Conservation (phyloP, 2,888 invertebrate species). For the Conistra vaccinii region DNA sequence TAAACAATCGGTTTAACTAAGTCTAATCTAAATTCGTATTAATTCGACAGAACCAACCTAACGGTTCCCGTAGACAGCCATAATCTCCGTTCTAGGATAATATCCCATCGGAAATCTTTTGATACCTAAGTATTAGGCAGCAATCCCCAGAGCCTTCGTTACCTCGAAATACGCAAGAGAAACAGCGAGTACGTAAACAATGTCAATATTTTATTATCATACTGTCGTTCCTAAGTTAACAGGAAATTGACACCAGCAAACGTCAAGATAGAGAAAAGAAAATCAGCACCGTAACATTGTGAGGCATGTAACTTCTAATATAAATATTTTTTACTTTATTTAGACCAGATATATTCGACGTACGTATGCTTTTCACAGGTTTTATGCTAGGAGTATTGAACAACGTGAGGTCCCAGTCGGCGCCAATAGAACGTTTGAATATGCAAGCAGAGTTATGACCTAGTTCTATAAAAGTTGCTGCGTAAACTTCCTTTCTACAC, state of each 20-base stretch:
- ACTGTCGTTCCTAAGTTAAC: constrained; percentile 38
- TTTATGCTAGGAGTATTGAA: constrained; percentile 46
- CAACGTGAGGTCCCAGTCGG: constrained; percentile 23
- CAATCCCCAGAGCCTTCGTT: constrained; percentile 73
- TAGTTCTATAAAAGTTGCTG: constrained; percentile 67
- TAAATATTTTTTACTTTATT: constrained; percentile 2
- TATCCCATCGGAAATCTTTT: constrained; percentile 75
- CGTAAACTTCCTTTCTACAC: constrained; percentile 62
- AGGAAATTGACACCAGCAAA: constrained; percentile 53
- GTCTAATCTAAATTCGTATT: constrained; percentile 32
- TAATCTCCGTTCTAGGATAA: constrained; percentile 66
- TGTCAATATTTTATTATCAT: constrained; percentile 58
- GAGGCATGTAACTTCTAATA: constrained; percentile 1
- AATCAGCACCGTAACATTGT: constrained; percentile 21
- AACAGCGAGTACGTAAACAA: constrained; percentile 54
- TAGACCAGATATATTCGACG: constrained; percentile 3
- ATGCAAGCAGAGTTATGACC: constrained; percentile 63
- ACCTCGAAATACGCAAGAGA: constrained; percentile 62
- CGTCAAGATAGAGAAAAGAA: constrained; percentile 19
- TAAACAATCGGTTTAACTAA: constrained; percentile 29
- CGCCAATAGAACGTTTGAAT: constrained; percentile 53
- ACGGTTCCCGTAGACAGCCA: constrained; percentile 54
- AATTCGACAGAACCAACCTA: constrained; percentile 52
- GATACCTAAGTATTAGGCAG: constrained; percentile 68
- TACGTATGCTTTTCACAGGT: constrained; percentile 33